Evolutionary conservation across 2,797 vertebrate species (phyloP).

Genomic region (Sebastes umbrosus): DNA sequence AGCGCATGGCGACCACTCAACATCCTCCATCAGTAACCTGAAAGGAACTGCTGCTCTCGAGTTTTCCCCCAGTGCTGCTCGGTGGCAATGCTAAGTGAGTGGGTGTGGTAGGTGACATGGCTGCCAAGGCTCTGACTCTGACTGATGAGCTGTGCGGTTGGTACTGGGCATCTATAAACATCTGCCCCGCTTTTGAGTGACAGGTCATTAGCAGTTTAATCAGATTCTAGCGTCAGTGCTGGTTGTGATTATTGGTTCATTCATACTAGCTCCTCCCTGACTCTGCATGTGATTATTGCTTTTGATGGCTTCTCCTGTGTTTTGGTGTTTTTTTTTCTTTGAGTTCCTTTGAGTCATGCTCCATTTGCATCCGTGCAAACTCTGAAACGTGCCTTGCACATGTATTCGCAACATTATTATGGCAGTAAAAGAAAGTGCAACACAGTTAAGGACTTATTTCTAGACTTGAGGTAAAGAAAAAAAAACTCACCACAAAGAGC

Average conservation of each 20-base stretch:
- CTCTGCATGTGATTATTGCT: slow-evolving; percentile 66
- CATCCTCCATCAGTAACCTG: slow-evolving; percentile 52
- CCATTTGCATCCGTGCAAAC: slow-evolving; percentile 27
- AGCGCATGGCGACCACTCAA: slow-evolving; percentile 27
- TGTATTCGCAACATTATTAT: not conserved
- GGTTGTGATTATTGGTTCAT: slow-evolving; percentile 76
- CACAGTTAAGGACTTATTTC: not conserved
- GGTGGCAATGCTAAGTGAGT: slow-evolving; percentile 74
- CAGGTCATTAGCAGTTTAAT: slow-evolving; percentile 80
- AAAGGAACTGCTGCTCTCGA: slow-evolving; percentile 27
- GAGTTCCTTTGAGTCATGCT: slow-evolving; percentile 18
- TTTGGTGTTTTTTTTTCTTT: slow-evolving; percentile 36
- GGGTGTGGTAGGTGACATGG: slow-evolving; percentile 77
- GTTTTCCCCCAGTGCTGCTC: slow-evolving; percentile 31
- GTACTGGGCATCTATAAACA: slow-evolving; percentile 79
- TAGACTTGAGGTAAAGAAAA: not conserved
- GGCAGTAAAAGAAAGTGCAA: not conserved
- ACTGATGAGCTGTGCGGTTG: slow-evolving; percentile 79
- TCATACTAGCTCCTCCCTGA: slow-evolving; percentile 62
- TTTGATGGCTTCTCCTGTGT: slow-evolving; percentile 55
- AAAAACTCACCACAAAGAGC: not conserved
- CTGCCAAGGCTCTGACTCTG: slow-evolving; percentile 76
- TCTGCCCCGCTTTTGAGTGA: slow-evolving; percentile 75
- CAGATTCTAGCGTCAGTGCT: slow-evolving; percentile 74
- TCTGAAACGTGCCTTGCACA: slow-evolving; percentile 5